A percentile compares a stretch with the other conserved stretches of the same genome.
These are phyloP conservation scores for Cryptocephalus primarius DNA, from an alignment of 2,888 invertebrate genomes.

Conservation along the genomic window DNA sequence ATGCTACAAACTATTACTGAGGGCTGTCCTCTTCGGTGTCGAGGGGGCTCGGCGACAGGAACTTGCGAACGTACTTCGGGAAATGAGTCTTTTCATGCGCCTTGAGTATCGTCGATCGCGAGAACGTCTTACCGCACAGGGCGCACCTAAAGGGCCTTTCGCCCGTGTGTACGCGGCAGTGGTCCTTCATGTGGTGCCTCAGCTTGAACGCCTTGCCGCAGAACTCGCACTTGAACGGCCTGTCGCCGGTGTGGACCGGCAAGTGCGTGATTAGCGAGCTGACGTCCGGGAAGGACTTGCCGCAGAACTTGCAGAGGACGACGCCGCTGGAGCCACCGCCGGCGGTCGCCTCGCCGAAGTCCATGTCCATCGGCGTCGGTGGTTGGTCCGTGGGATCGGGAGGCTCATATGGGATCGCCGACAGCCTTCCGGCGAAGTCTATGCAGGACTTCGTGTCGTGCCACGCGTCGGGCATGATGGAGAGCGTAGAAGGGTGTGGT, in stretches of 20 bases:
- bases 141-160: slow-evolving; percentile 83
- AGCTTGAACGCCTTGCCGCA: slow-evolving; percentile 89
- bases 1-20: slow-evolving; percentile 43
- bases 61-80: slow-evolving; percentile 83
- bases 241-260: slow-evolving; percentile 81
- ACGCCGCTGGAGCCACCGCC: slow-evolving; percentile 43
- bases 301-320: slow-evolving; percentile 85
- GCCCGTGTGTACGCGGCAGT: slow-evolving; percentile 85
- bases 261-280: slow-evolving; percentile 78
- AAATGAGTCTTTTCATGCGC: slow-evolving; percentile 90
- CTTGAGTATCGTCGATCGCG: slow-evolving; percentile 80
- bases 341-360: slow-evolving; percentile 50
- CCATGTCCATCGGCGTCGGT: slow-evolving; percentile 47
- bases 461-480: slow-evolving; percentile 18
- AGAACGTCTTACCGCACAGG: slow-evolving; percentile 84
- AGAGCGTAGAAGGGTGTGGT: slow-evolving; percentile 38
- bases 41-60: slow-evolving; percentile 76
- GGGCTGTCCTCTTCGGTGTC: slow-evolving; percentile 72
- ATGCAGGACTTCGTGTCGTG: slow-evolving; percentile 24
- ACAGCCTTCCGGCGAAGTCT: slow-evolving; percentile 36
- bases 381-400: slow-evolving; percentile 41
- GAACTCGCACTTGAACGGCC: slow-evolving; percentile 88
- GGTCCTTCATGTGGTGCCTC: slow-evolving; percentile 90
- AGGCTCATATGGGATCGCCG: slow-evolving; percentile 32
- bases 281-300: slow-evolving; percentile 85